A percentile compares a stretch with the other conserved stretches of the same genome.
Conservation (phyloP, 2,888 invertebrate species). For the Orchesella flavescens region DNA sequence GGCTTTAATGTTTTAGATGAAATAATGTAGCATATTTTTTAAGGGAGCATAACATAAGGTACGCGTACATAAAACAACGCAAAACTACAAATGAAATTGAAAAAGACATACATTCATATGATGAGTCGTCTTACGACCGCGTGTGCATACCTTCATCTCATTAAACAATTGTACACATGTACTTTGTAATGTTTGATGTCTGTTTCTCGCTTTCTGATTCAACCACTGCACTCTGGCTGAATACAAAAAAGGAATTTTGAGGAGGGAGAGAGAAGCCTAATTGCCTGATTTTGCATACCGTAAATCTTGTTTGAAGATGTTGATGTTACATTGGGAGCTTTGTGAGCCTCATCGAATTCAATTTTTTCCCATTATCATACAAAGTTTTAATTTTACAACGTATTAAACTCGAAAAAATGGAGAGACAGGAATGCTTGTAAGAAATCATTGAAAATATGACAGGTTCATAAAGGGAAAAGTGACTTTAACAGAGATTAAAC, state of each 20-base stretch:
- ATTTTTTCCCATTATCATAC: constrained; percentile 42
- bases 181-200: constrained; percentile 26
- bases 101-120: constrained; percentile 24
- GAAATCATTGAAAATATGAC: constrained; percentile 49
- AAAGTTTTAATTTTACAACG: constrained; percentile 35
- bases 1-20: constrained; percentile 37
- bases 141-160: neutral
- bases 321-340: neutral
- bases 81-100: constrained; percentile 27
- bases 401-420: constrained; percentile 2
- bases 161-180: constrained; percentile 34
- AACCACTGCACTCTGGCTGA: constrained; percentile 14
- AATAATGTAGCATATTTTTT: neutral
- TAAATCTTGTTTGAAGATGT: constrained; percentile 51
- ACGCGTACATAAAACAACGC: constrained; percentile 5
- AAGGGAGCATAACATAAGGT: neutral
- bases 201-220: constrained; percentile 36
- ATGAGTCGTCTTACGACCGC: neutral
- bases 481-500: constrained; percentile 52
- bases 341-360: constrained; percentile 36
- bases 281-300: constrained; percentile 41
- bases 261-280: constrained; percentile 24
- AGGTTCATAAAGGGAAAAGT: constrained; percentile 43
- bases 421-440: constrained; percentile 23
- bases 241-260: constrained; percentile 33